Evolutionary conservation across 2,888 invertebrate genomes (phyloP).

Genomic region (Colostygia pectinataria): DNA sequence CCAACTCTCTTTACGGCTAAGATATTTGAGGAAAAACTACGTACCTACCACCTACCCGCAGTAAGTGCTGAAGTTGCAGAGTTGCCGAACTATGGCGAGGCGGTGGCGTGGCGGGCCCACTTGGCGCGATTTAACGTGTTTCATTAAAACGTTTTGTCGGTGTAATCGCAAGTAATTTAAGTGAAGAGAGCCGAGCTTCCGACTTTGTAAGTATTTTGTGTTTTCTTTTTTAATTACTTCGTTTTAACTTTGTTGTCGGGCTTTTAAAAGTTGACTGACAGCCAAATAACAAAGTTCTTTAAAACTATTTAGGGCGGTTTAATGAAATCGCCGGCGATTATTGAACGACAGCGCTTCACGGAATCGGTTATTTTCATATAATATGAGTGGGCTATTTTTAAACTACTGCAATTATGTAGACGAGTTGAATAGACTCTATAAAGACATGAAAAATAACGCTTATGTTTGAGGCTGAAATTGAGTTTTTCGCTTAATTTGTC

Average conservation of each 20-base stretch:
- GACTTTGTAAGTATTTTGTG: constrained; percentile 83
- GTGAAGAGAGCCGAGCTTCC: constrained; percentile 81
- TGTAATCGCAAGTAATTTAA: constrained; percentile 83
- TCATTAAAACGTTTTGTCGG: constrained; percentile 82
- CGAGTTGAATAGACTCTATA: too few species aligned
- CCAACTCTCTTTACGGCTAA: constrained; percentile 80
- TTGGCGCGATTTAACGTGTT: constrained; percentile 81
- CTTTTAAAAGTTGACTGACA: constrained; percentile 82
- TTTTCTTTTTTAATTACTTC: constrained; percentile 83
- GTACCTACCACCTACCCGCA: constrained; percentile 70
- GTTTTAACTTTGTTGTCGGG: constrained; percentile 81
- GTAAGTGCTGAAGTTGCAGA: constrained; percentile 75
- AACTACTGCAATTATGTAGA: neutral
- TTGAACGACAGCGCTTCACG: constrained; percentile 59
- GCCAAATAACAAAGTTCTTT: constrained; percentile 80
- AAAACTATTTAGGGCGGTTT: constrained; percentile 77
- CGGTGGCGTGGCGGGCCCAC: constrained; percentile 62
- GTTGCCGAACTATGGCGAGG: constrained; percentile 69
- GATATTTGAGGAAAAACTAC: constrained; percentile 82
- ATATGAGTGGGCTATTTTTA: constrained; percentile 25
- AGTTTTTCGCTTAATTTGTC: too few species aligned
- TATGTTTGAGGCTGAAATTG: too few species aligned
- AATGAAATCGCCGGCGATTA: constrained; percentile 72
- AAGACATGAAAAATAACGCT: too few species aligned
- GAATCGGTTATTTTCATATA: constrained; percentile 49